A percentile compares a stretch with the other conserved stretches of the same genome.
phyloP scores from a whole-genome alignment of 2,888 invertebrate genomes.

The Ophraella communa region DNA sequence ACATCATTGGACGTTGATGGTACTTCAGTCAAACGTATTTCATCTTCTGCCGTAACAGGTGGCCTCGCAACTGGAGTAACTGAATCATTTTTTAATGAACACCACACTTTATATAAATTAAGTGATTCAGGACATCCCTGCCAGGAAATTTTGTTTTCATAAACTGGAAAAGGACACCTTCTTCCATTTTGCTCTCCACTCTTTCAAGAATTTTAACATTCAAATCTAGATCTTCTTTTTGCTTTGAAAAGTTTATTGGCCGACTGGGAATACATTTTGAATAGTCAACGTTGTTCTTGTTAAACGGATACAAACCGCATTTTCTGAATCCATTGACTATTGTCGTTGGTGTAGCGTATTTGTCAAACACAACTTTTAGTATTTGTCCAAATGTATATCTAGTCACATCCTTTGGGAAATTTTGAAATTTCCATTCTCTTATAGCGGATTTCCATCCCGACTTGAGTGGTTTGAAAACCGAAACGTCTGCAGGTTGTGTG shows the following conservation, averaged over 20 bases:
- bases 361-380: constrained; percentile 9
- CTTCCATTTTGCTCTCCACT: not conserved
- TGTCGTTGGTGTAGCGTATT: not conserved
- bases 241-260: not conserved
- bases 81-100: not conserved
- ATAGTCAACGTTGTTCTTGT: too few relatives aligned
- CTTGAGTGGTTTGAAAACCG: constrained; percentile 29
- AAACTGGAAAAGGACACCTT: too few relatives aligned
- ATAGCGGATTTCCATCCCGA: constrained; percentile 18
- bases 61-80: too few relatives aligned
- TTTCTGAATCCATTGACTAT: too few relatives aligned
- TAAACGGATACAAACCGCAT: not conserved
- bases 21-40: too few relatives aligned
- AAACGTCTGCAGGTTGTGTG: constrained; percentile 27
- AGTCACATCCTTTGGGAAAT: constrained; percentile 6
- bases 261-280: not conserved
- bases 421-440: constrained; percentile 8
- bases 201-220: not conserved
- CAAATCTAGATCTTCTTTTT: constrained; percentile 6
- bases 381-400: constrained; percentile 22
- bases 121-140: not conserved
- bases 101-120: not conserved
- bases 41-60: too few relatives aligned
- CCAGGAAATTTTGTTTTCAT: not conserved
- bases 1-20: not conserved